phyloP scores from a whole-genome alignment of 1,140 invertebrate genomes.

The Drosophila biarmipes region DNA sequence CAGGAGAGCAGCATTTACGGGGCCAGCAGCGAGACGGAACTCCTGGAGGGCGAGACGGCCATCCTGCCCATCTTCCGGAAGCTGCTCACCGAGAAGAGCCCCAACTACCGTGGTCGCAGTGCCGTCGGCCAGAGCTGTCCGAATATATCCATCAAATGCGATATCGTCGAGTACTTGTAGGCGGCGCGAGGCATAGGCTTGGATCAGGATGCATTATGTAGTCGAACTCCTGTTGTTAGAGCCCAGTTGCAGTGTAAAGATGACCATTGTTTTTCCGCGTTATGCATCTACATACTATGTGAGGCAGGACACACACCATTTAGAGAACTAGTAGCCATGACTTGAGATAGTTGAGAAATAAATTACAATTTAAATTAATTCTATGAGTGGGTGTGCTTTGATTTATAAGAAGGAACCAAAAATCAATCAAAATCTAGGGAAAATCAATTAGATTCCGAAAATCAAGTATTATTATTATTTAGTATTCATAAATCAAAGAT shows the following conservation, averaged over 20 bases:
- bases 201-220: constrained; percentile 2
- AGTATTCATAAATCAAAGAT: not conserved
- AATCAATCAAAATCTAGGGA: too few relatives aligned
- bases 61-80: constrained; percentile 96
- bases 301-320: constrained; percentile 50
- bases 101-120: constrained; percentile 80
- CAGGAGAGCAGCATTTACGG: constrained; percentile 87
- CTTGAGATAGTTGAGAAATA: constrained; percentile 65
- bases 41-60: constrained; percentile 90
- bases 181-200: constrained; percentile 1
- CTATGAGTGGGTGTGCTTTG: not conserved
- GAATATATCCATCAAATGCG: constrained; percentile 97
- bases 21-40: constrained; percentile 92
- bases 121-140: constrained; percentile 92
- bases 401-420: not conserved
- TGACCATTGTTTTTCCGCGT: constrained; percentile 45
- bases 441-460: too few relatives aligned
- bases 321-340: constrained; percentile 66
- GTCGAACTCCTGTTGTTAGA: constrained; percentile 54
- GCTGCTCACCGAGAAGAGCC: constrained; percentile 90
- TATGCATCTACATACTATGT: constrained; percentile 38
- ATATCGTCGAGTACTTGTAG: constrained; percentile 97
- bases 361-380: constrained; percentile 45
- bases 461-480: too few relatives aligned
- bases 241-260: constrained; percentile 55